phyloP scores from a whole-genome alignment of 2,113 vertebrate genomes.

The Etheostoma spectabile region DNA sequence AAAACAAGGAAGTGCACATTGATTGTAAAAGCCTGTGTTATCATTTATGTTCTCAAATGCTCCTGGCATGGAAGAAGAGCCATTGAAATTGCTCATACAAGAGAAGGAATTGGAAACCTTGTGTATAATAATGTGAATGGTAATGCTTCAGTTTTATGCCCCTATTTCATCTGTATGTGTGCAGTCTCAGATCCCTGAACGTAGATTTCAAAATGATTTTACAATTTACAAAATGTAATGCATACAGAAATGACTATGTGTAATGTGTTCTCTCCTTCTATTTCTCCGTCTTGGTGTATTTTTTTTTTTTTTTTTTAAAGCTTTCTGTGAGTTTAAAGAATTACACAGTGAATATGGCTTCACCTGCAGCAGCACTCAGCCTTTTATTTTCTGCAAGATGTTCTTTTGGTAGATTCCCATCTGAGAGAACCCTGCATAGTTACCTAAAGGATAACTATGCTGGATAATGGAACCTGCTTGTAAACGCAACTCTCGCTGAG shows the following conservation, averaged over 20 bases:
- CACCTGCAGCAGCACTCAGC: slow-evolving; percentile 53
- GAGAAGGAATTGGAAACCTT: slow-evolving; percentile 78
- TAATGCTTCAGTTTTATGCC: slow-evolving; percentile 81
- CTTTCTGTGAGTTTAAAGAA: slow-evolving; percentile 71
- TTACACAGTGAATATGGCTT: slow-evolving; percentile 65
- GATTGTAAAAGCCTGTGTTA: slow-evolving; percentile 80
- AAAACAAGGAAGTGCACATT: slow-evolving; percentile 78
- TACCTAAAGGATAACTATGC: slow-evolving; percentile 49
- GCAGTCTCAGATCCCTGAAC: slow-evolving; percentile 59
- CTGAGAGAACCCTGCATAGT: slow-evolving; percentile 48
- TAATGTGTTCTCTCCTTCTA: slow-evolving; percentile 54
- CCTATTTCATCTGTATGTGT: slow-evolving; percentile 62
- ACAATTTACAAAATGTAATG: slow-evolving; percentile 76
- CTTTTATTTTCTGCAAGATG: slow-evolving; percentile 62
- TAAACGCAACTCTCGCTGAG: slow-evolving; percentile 10
- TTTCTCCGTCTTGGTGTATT: slow-evolving; percentile 56
- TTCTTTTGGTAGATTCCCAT: slow-evolving; percentile 53
- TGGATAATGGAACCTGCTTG: slow-evolving; percentile 55
- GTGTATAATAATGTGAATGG: slow-evolving; percentile 81
- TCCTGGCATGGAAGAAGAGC: slow-evolving; percentile 72
- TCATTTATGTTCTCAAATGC: slow-evolving; percentile 81
- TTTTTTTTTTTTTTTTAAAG: slow-evolving; percentile 32
- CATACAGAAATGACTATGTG: slow-evolving; percentile 64
- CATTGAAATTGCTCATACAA: slow-evolving; percentile 81
- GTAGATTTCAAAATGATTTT: slow-evolving; percentile 75